Conservation (phyloP, 1,140 invertebrate species). For the Cherax quadricarinatus region DNA sequence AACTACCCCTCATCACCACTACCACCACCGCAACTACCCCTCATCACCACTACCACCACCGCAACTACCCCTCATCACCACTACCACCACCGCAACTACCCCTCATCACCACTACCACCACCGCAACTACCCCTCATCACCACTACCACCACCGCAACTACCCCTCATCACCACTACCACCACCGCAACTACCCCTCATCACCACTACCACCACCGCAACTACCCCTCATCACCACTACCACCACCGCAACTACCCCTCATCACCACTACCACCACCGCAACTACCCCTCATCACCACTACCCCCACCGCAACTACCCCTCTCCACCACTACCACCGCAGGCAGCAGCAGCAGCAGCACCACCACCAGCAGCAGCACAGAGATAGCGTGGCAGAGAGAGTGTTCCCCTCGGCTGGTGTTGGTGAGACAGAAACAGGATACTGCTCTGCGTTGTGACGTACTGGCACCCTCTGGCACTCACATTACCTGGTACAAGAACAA, state of each 20-base stretch:
- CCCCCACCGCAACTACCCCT: too few species aligned
- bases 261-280: too few species aligned
- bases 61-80: too few species aligned
- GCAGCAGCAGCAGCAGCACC: background rate
- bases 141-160: background rate
- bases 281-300: background rate
- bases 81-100: background rate
- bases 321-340: background rate
- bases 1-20: too few species aligned
- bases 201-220: background rate
- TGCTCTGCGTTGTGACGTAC: background rate
- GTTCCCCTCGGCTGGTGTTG: background rate
- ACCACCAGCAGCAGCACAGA: background rate
- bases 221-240: background rate
- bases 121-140: background rate
- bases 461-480: constrained; percentile 12
- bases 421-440: constrained; percentile 6
- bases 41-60: too few species aligned
- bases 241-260: background rate
- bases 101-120: background rate
- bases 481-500: constrained; percentile 20
- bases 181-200: background rate
- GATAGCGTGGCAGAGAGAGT: background rate
- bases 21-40: too few species aligned
- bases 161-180: background rate